These are phyloP conservation scores for Hipparchia sbordonii DNA, from an alignment of 2,888 invertebrate genomes.

Conservation along the genomic window DNA sequence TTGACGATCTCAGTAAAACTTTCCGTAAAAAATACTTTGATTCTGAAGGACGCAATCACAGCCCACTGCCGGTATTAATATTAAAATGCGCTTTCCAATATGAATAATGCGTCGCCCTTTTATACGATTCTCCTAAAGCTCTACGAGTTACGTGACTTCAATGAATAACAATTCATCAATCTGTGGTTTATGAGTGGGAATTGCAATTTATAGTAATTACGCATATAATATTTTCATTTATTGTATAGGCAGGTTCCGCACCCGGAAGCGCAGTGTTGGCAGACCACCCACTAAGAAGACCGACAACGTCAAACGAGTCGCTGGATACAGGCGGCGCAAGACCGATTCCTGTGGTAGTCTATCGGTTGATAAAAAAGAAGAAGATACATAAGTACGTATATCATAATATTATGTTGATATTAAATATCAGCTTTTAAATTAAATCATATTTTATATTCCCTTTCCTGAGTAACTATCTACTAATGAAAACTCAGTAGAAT, in stretches of 20 bases:
- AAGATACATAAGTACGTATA: no score
- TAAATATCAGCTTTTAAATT: no score
- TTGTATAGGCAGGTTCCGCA: not conserved
- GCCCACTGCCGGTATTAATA: constrained; percentile 2
- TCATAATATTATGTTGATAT: no score
- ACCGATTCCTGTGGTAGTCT: no score
- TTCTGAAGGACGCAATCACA: constrained; percentile 17
- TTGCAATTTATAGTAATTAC: constrained; percentile 3
- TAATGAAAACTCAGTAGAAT: no score
- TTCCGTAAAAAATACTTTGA: constrained; percentile 6
- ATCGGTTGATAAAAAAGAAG: no score
- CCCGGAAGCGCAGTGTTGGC: no score
- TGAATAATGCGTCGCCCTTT: constrained; percentile 21
- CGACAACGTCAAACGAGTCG: no score
- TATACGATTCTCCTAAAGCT: constrained; percentile 20
- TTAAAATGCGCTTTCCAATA: constrained; percentile 20
- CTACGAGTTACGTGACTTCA: constrained; percentile 19
- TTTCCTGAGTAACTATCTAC: no score
- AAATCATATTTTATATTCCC: no score
- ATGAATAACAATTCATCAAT: constrained; percentile 20
- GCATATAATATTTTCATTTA: not conserved
- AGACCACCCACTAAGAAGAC: no score
- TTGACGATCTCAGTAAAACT: not conserved
- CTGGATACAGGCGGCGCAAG: no score
- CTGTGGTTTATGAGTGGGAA: constrained; percentile 17